Evolutionary conservation across 2,797 vertebrate genomes (phyloP).

Genomic region (Galagoides demidoff): DNA sequence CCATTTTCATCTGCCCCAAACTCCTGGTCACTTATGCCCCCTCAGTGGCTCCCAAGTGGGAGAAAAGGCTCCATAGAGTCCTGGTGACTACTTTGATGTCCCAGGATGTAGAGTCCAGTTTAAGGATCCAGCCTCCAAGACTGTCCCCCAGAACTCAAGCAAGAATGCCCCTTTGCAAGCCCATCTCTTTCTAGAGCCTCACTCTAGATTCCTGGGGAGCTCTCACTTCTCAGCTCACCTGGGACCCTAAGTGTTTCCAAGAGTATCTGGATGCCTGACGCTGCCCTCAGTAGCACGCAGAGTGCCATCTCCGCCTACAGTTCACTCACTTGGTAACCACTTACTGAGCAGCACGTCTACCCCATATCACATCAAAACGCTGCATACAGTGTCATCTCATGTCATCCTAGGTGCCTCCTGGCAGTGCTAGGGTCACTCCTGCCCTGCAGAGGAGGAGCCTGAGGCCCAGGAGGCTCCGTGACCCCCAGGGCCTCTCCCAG

Average conservation of each 20-base stretch:
- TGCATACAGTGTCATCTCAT: no score
- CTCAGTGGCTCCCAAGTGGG: fast-evolving
- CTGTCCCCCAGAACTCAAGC: no score
- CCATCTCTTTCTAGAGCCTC: neutral
- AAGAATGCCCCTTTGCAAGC: neutral
- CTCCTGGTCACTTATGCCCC: fast-evolving
- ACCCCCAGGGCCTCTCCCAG: fast-evolving
- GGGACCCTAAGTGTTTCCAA: neutral
- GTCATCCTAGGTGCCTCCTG: no score
- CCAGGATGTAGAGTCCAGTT: neutral
- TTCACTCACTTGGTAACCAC: neutral
- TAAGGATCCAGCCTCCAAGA: neutral
- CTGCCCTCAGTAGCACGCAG: neutral
- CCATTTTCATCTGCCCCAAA: neutral
- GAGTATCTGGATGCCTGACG: fast-evolving
- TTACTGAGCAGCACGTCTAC: neutral
- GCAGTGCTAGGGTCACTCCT: neutral
- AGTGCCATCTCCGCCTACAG: fast-evolving
- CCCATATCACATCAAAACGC: neutral
- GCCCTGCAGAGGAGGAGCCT: neutral
- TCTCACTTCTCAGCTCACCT: neutral
- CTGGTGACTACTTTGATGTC: fast-evolving
- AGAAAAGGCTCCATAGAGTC: no score
- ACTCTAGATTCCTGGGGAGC: neutral
- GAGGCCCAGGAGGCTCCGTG: neutral